Conservation (phyloP, 2,113 vertebrate species). For the Cyprinus carpio region DNA sequence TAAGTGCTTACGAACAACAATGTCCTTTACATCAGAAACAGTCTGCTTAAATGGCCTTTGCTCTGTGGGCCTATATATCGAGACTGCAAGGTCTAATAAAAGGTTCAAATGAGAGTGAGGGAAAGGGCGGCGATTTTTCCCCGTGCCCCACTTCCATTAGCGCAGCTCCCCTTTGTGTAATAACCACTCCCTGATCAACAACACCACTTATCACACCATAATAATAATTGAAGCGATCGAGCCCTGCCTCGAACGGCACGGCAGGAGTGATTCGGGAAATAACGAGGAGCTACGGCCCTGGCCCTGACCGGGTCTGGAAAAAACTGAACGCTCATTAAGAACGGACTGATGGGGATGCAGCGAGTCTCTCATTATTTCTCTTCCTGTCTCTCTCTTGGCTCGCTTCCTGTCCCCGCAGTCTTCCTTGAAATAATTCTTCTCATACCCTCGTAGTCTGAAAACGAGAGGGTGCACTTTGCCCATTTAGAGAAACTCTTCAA, state of each 20-base stretch:
- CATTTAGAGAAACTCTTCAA: constrained; percentile 66
- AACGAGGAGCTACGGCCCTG: constrained; percentile 71
- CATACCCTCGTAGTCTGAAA: constrained; percentile 14
- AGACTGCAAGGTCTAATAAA: constrained; percentile 71
- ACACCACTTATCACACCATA: constrained; percentile 70
- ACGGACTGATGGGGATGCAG: constrained; percentile 65
- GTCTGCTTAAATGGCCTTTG: constrained; percentile 64
- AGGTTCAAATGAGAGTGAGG: constrained; percentile 70
- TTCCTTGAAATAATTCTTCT: constrained; percentile 9
- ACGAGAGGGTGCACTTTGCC: constrained; percentile 5
- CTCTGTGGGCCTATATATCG: constrained; percentile 56
- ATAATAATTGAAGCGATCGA: constrained; percentile 64
- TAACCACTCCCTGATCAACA: constrained; percentile 64
- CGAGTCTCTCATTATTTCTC: constrained; percentile 53
- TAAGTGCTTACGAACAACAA: not conserved
- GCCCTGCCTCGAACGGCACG: constrained; percentile 60
- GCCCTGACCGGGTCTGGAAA: constrained; percentile 57
- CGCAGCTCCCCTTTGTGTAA: constrained; percentile 66
- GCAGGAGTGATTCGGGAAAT: constrained; percentile 67
- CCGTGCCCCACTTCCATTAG: constrained; percentile 69
- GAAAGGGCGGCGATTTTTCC: constrained; percentile 62
- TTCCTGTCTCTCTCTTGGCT: not conserved
- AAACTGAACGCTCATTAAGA: constrained; percentile 71
- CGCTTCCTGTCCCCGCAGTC: not conserved
- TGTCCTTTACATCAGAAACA: constrained; percentile 53